Base-by-base conservation (phyloP, 2,113 vertebrate species). In the Coregonus clupeaformis region DNA sequence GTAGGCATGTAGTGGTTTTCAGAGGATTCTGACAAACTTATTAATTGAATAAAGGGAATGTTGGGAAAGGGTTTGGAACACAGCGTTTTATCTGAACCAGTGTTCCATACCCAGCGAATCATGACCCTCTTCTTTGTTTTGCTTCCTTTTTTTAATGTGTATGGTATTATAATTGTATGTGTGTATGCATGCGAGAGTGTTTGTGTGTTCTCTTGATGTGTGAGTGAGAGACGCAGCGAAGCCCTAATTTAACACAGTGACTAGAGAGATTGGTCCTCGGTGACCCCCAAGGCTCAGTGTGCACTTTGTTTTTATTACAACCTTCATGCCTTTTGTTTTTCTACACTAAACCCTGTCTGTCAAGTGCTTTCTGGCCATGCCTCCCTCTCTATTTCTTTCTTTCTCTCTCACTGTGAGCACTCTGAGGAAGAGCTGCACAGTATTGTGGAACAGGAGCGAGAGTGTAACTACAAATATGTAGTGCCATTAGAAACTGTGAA, bases 401-500 rank as follows among this genome's bases (percentile, higher is more conserved):
- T 57, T 57, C 79, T 30, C 18, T 24, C 63, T 65, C 32, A 84
- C 73, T 82, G 45, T 85, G 80, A 86, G 79, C 78, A 80, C 81
- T 90, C 79, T 87, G 47, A 89, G 76, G 75, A 74, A 82, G 80
- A 89, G 85, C 91, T 81, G 91, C 92, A 93, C 85, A 87, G 85
- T 88, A 90, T 91, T 93, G 91, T 92, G 91, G 90, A 94, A 91
- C 89, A 91, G 87, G 88, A 94, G 87, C 49, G 16, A 16, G 91
- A 94, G 85, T 94, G 89, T 95, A 94, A 96, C 95, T 95, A 95
- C 96, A 88, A 91, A 94, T 86, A 95, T 96, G 95, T 97, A 97
- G 96, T 97, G 94, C 95, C 94, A 96, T 96, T 98, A 98, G 97
- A 98, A 99, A 99, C 98, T 99, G 97, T 99, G 98, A 99, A 99